Evolutionary conservation across 2,888 invertebrate species (phyloP).

Genomic region (Orthosia gothica): DNA sequence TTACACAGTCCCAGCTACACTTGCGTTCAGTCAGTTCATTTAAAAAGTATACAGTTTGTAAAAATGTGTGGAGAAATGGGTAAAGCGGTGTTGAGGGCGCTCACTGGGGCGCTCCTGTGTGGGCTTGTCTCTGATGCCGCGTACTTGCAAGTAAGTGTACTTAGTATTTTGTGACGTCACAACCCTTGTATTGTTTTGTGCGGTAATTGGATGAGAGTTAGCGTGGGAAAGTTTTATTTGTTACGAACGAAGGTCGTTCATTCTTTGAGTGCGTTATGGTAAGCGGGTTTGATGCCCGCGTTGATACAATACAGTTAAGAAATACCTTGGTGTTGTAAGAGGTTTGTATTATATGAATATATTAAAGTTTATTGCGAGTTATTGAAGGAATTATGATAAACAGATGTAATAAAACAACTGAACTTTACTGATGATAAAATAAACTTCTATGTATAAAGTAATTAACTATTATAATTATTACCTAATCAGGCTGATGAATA

Average conservation of each 20-base stretch:
- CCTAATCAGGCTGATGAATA: too few relatives aligned
- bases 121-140: constrained; percentile 88
- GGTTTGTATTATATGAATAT: not conserved
- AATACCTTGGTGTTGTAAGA: not conserved
- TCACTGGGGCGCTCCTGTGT: constrained; percentile 87
- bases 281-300: constrained; percentile 11
- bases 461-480: too few relatives aligned
- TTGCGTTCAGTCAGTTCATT: constrained; percentile 57
- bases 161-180: constrained; percentile 32
- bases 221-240: constrained; percentile 23
- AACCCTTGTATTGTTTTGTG: constrained; percentile 20
- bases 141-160: constrained; percentile 83
- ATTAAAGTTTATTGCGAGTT: not conserved
- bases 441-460: not conserved
- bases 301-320: not conserved
- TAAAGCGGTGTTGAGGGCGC: constrained; percentile 87
- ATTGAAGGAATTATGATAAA: not conserved
- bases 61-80: constrained; percentile 90
- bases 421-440: not conserved
- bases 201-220: constrained; percentile 39
- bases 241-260: constrained; percentile 4
- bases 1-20: constrained; percentile 57
- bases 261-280: constrained; percentile 22
- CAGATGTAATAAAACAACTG: not conserved
- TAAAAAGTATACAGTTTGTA: constrained; percentile 48